Evolutionary conservation across 2,113 vertebrate genomes (phyloP).

Genomic region (Balaenoptera acutorostrata): DNA sequence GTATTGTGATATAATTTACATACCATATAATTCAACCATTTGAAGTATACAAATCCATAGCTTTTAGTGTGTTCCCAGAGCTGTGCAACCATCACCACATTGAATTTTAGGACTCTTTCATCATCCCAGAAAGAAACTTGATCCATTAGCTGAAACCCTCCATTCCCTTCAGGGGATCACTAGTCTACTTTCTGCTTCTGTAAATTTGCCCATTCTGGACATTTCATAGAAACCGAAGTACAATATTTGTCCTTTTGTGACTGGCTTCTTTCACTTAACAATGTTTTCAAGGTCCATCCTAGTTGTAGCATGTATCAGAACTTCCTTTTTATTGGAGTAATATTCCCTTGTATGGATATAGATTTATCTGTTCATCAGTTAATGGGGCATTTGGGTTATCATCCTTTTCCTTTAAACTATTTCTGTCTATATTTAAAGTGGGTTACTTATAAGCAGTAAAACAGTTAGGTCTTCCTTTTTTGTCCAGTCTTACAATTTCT

Average conservation of each 20-base stretch:
- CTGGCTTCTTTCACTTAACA: too few relatives aligned
- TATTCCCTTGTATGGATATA: neutral
- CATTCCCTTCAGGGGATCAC: neutral
- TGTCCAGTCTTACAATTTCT: neutral
- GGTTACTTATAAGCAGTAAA: neutral
- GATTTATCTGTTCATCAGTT: neutral
- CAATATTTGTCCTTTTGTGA: too few relatives aligned
- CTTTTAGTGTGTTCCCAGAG: neutral
- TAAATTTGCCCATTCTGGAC: neutral
- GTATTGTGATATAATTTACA: neutral
- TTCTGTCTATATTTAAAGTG: neutral
- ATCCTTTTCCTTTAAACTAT: neutral
- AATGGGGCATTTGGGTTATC: neutral
- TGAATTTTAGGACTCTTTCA: neutral
- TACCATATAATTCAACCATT: neutral
- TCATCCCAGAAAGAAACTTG: neutral
- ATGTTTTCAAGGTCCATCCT: neutral
- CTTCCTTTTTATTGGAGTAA: neutral
- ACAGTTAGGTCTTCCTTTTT: neutral
- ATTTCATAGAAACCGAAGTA: too few relatives aligned
- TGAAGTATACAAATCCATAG: neutral
- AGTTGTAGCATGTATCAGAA: neutral
- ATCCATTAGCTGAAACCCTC: neutral
- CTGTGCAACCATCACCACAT: neutral
- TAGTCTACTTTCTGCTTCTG: neutral